phyloP scores from a whole-genome alignment of 2,888 invertebrate genomes.

The Adelognathus sp. region DNA sequence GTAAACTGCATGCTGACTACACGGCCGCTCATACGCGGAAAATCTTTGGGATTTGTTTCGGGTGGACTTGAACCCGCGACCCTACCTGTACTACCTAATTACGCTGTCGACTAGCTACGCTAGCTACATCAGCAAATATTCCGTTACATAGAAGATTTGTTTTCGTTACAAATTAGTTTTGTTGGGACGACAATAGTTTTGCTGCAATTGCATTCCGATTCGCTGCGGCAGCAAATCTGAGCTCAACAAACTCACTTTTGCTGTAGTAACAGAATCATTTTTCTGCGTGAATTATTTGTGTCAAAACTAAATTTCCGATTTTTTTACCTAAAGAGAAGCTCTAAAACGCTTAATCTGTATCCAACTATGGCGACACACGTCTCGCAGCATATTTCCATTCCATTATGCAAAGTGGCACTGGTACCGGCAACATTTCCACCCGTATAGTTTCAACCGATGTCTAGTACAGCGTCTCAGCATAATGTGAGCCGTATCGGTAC shows the following conservation, averaged over 20 bases:
- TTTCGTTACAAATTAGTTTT: too few species aligned
- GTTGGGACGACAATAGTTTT: too few species aligned
- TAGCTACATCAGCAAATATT: too few species aligned
- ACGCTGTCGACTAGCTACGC: too few species aligned
- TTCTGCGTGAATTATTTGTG: slow-evolving; percentile 62
- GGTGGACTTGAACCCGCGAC: too few species aligned
- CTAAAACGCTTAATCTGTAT: slow-evolving; percentile 78
- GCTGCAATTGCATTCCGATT: too few species aligned
- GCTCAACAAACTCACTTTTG: too few species aligned
- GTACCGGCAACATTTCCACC: slow-evolving; percentile 73
- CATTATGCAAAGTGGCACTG: slow-evolving; percentile 77
- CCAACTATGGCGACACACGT: slow-evolving; percentile 78
- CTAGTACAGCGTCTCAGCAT: slow-evolving; percentile 67
- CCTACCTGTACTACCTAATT: too few species aligned
- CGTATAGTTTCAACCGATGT: slow-evolving; percentile 55
- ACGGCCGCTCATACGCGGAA: not conserved
- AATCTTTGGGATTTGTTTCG: not conserved
- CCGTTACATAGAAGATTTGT: too few species aligned
- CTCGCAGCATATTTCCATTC: slow-evolving; percentile 78
- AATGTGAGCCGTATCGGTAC: slow-evolving; percentile 14
- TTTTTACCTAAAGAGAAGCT: slow-evolving; percentile 66
- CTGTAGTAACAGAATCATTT: too few species aligned
- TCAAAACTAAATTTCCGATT: slow-evolving; percentile 68
- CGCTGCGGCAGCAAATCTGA: too few species aligned
- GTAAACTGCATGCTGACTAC: too few species aligned